Evolutionary conservation across 2,888 invertebrate genomes (phyloP).

Genomic region (Nomada ferruginata): DNA sequence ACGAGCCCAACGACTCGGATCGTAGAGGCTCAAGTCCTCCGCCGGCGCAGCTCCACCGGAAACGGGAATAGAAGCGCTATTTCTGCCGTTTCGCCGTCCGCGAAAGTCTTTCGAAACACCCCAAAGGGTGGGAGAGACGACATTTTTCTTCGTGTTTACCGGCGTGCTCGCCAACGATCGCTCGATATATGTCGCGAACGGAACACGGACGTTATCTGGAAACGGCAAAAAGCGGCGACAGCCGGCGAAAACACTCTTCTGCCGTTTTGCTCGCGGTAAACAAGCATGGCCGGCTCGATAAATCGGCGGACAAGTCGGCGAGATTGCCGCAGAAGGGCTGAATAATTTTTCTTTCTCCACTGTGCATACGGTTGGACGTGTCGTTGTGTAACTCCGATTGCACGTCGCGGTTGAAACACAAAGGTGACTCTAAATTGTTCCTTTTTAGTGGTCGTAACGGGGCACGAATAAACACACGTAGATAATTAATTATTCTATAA

Average conservation of each 20-base stretch:
- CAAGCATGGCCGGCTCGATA: conserved; percentile 6
- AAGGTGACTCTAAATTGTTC: too few relatives aligned
- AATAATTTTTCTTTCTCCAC: too few relatives aligned
- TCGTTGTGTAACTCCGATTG: too few relatives aligned
- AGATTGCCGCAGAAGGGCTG: too few relatives aligned
- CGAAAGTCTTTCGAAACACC: conserved; percentile 38
- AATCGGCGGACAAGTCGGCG: conserved; percentile 3
- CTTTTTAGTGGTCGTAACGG: too few relatives aligned
- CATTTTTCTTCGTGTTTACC: conserved; percentile 51
- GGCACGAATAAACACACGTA: too few relatives aligned
- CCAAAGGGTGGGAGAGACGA: background rate
- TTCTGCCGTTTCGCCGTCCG: conserved; percentile 39
- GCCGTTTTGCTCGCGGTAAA: conserved; percentile 14
- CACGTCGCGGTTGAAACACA: too few relatives aligned
- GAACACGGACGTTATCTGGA: conserved; percentile 33
- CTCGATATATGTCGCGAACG: conserved; percentile 10
- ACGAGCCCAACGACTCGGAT: conserved; percentile 50
- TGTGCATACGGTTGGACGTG: too few relatives aligned
- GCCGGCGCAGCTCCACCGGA: conserved; percentile 32
- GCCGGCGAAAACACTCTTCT: conserved; percentile 20
- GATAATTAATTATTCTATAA: too few relatives aligned
- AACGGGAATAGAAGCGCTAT: conserved; percentile 57
- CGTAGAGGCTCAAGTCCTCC: conserved; percentile 12
- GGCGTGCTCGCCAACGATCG: conserved; percentile 12
- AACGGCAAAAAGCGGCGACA: conserved; percentile 17